A percentile compares a stretch with the other conserved stretches of the same genome.
Evolutionary conservation across 2,797 vertebrate species (phyloP).

Genomic region (Picus viridis): DNA sequence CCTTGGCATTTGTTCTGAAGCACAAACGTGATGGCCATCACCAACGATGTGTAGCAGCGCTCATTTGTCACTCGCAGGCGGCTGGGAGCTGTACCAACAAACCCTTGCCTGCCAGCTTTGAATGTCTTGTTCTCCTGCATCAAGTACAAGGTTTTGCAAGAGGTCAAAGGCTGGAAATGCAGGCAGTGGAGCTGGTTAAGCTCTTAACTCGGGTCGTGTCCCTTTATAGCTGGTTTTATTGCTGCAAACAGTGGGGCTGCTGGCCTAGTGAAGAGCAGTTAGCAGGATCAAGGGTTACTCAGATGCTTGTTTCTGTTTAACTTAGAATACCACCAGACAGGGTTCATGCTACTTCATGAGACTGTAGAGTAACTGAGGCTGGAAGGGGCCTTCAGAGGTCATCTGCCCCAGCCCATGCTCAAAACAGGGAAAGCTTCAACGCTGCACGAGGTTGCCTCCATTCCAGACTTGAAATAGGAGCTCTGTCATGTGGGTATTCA

Average conservation of each 20-base stretch:
- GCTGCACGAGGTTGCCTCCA: not conserved
- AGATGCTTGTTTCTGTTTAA: not conserved
- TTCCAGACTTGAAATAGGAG: not conserved
- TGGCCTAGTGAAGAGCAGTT: not conserved
- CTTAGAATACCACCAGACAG: not conserved
- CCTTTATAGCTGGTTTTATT: not conserved
- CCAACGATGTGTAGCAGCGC: fast-evolving
- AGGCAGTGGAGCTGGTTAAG: not conserved
- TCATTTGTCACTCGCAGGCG: not conserved
- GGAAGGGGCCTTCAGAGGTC: not conserved
- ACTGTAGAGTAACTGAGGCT: not conserved
- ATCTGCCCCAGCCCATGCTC: not conserved
- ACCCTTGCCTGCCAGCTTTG: not conserved
- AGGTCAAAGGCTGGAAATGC: not conserved
- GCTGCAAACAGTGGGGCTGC: fast-evolving
- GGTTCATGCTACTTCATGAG: not conserved
- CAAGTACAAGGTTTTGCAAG: not conserved
- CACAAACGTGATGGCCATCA: fast-evolving
- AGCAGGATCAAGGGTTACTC: not conserved
- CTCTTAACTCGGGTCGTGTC: fast-evolving
- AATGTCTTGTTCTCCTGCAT: not conserved
- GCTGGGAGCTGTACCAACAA: not conserved
- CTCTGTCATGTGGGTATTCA: fast-evolving
- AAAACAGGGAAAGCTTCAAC: not conserved
- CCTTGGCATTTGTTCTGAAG: not conserved